Base-by-base conservation (phyloP, 2,888 invertebrate genomes). In the Campopleginae sp. region DNA sequence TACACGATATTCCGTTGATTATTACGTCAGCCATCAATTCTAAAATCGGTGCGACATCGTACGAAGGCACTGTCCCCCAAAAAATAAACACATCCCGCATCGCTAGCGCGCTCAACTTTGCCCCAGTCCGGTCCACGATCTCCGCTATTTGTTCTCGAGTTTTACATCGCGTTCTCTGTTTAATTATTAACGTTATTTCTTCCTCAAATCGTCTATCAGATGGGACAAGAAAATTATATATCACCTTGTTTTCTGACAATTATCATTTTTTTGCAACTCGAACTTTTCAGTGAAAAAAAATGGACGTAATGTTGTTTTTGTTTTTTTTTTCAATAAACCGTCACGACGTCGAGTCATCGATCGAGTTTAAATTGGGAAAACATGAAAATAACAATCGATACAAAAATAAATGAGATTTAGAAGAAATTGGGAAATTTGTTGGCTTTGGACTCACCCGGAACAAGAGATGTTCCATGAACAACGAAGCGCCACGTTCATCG, bases 11-110 rank as follows among this genome's bases (percentile, higher is more conserved):
- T 78, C 89, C 89, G 77, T 90, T 87, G n/a, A 89, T 48, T 46
- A 89, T 86, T 74, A 89, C 84, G 68, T 91, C 90, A 17, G 88
- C 89, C 27, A 92, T 83, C 44, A 91, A 72, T 31, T 89, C 85
- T 14, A 91, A 54, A 14, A 92, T 84, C 46, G 86, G 82, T 17
- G 88, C 85, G 44, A 87, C 65, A 68, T 89, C 79, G 33, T 72
- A 71, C 6, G 88, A 86, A 12, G 88, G 86, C 2, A 87, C 88
- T 3, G 88, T 89, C 38, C 90, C 91, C 79, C 90, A 90, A 85
- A 90, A 90, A 5, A 91, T 42, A 78, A 91, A 91, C 81, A 89
- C 86, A 77, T 91, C 91, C 84, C 90, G 86, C 86, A 80, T 88
- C 2, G 90, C 89, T 42, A 88, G 61, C 27, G 89, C 87, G 51